Evolutionary conservation across 2,888 invertebrate species (phyloP).

Genomic region (Alviniconcha strummeri): DNA sequence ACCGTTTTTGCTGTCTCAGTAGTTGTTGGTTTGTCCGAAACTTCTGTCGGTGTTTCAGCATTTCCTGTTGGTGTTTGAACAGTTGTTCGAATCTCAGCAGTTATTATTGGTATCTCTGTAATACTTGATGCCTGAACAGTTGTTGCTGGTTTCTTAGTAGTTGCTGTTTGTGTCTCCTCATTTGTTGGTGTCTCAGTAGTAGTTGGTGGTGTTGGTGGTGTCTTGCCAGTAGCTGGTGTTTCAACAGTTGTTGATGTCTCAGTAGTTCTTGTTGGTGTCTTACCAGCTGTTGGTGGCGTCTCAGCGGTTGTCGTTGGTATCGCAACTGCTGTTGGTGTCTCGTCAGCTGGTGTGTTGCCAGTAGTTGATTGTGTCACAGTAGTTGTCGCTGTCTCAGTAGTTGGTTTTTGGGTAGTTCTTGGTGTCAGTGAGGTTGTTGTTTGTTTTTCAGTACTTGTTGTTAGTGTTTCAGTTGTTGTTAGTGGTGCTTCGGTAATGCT

Average conservation of each 20-base stretch:
- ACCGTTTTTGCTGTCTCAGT: neutral
- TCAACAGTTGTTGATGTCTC: neutral
- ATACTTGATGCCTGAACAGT: neutral
- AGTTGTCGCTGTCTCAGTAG: neutral
- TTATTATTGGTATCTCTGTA: neutral
- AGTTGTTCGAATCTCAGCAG: neutral
- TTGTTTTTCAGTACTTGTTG: neutral
- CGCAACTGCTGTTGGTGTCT: too few species aligned
- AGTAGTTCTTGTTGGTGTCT: too few species aligned
- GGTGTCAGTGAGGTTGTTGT: neutral
- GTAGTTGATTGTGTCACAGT: neutral
- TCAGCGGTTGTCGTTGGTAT: too few species aligned
- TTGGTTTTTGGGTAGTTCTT: neutral
- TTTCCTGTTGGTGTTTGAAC: neutral
- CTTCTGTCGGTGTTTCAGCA: neutral
- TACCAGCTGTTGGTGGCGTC: too few species aligned
- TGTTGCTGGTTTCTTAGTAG: constrained; percentile 1
- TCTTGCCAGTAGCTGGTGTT: neutral
- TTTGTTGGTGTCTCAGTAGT: constrained; percentile 20
- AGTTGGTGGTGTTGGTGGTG: constrained; percentile 21
- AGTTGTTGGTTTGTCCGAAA: neutral
- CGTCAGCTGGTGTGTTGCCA: neutral
- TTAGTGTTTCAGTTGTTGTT: constrained; percentile 14
- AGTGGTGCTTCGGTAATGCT: constrained; percentile 22
- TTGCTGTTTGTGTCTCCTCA: neutral